Base-by-base conservation (phyloP, 2,888 invertebrate species). In the Epistrophe eligans region DNA sequence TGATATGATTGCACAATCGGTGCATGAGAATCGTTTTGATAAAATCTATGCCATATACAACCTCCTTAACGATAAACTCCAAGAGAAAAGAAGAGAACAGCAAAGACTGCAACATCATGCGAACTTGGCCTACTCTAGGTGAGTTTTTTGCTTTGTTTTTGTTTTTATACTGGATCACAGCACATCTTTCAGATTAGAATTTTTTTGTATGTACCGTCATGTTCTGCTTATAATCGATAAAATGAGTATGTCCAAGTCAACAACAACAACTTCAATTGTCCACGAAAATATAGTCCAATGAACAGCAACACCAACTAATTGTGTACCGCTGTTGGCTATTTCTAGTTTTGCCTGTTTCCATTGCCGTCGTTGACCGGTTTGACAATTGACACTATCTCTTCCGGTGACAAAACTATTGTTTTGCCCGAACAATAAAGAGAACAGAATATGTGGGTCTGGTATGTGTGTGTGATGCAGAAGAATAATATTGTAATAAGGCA, bases 31-130 rank as follows among this genome's bases (percentile, higher is more conserved):
- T 90, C 95, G 96, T 6, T 99, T 97, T 93, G 98, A 99, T 93
- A 98, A 98, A 93, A 96, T 98, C 89, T 97, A 97, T 90, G 98
- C 98, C 89, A 98, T 99, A 90, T 99, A 99, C 92, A 97, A 98
- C 92, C 94, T 99, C 88, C 94, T 99, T 58, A 95, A 96, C 91
- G 98, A 98, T 92, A 97, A 97, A 91, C 91, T 97, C 83, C 94
- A 94, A 90, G 93, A 94, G 90, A 93, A 94, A 85, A 91, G 93
- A 83, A 92, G 91, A 85, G 93, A 93, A 89, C 91, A 92, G 90
- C 91, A 92, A 90, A 91, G 91, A 91, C 90, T 93, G 88, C 92
- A 93, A 89, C 93, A 93, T 89, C 92, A 93, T 87, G 91, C 92
- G 72, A 92, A 89, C 83, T 90, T 93, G 82, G 92, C 91, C 45